phyloP scores from a whole-genome alignment of 2,113 vertebrate genomes.

The Hippocampus zosterae region DNA sequence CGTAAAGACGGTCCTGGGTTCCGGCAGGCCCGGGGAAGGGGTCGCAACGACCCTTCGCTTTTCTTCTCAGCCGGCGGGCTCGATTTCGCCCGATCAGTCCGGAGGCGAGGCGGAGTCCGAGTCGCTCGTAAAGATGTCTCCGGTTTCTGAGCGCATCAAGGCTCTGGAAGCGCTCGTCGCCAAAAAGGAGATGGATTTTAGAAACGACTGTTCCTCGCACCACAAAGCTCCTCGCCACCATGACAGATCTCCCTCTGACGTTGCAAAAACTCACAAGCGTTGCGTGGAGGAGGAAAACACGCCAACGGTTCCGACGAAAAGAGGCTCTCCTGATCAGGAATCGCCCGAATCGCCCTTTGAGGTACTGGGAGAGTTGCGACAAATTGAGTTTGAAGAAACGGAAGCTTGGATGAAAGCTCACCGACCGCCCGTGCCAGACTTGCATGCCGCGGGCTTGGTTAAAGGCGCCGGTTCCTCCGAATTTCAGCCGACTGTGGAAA shows the following conservation, averaged over 20 bases:
- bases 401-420: constrained; percentile 72
- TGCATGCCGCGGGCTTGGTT: constrained; percentile 52
- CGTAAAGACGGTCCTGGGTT: constrained; percentile 63
- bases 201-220: constrained; percentile 56
- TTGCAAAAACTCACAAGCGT: background rate
- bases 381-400: constrained; percentile 76
- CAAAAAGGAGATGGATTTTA: constrained; percentile 63
- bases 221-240: constrained; percentile 63
- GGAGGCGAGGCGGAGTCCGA: constrained; percentile 53
- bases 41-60: constrained; percentile 70
- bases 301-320: constrained; percentile 46
- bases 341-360: constrained; percentile 87
- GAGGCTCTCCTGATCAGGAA: constrained; percentile 56
- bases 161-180: constrained; percentile 68
- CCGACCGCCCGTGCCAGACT: constrained; percentile 70
- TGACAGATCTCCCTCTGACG: constrained; percentile 50
- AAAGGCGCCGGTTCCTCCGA: constrained; percentile 42
- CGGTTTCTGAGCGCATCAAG: constrained; percentile 75
- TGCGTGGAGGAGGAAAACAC: constrained; percentile 8
- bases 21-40: constrained; percentile 66
- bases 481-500: constrained; percentile 42
- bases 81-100: constrained; percentile 55
- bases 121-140: constrained; percentile 66
- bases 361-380: constrained; percentile 74
- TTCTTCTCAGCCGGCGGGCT: constrained; percentile 66